These are phyloP conservation scores for Hydrochoerus hydrochaeris DNA, from an alignment of 2,113 vertebrate genomes.

Conservation along the genomic window DNA sequence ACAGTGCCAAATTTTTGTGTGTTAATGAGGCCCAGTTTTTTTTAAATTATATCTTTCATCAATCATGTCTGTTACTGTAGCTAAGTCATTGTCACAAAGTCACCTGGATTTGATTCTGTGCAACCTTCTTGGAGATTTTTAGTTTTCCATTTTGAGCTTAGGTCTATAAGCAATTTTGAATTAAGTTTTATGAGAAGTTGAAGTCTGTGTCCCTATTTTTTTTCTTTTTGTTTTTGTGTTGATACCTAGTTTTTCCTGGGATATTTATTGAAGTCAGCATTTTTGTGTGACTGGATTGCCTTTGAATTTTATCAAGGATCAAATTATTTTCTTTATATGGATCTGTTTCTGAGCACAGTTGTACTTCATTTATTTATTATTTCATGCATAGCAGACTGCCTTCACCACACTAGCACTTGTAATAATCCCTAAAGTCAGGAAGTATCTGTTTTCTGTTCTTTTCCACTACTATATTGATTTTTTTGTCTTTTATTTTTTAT, in stretches of 20 bases:
- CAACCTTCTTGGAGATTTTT: too few species aligned
- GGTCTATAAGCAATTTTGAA: background rate
- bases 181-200: background rate
- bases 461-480: background rate
- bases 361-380: background rate
- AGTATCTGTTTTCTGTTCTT: background rate
- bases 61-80: background rate
- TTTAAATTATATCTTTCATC: background rate
- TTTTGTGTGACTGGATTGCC: background rate
- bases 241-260: background rate
- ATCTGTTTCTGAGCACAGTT: background rate
- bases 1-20: background rate
- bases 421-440: background rate
- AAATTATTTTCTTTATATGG: background rate
- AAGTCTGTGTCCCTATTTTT: background rate
- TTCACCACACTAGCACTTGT: background rate
- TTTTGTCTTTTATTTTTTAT: background rate
- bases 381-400: background rate
- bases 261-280: background rate
- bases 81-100: background rate
- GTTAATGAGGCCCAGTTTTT: background rate
- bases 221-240: background rate
- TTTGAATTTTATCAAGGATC: background rate
- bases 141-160: background rate
- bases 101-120: background rate